Base-by-base conservation (phyloP, 2,888 invertebrate species). In the Agonopterix subpropinquella region DNA sequence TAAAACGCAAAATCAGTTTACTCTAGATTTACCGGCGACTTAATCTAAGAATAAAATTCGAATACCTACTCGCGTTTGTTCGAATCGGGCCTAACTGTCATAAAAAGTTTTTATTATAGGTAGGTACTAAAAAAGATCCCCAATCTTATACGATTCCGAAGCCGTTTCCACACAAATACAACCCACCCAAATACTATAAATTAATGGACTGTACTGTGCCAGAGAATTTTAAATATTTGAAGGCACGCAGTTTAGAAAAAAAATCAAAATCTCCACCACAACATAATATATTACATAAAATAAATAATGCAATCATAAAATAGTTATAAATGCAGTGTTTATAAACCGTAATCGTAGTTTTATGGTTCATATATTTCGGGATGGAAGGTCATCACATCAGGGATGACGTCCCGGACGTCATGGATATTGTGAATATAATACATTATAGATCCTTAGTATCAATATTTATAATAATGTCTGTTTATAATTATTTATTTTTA, bases 301-400 rank as follows among this genome's bases (percentile, higher is more conserved):
- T 88, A 85, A 87, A 88, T 87, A 86, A 85, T 81, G 77, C 81
- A 86, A 86, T 87, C 86, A 83, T 85, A 85, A 86, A 85, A 82
- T 83, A 81, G 83, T 86, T 82, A 84, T 84, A 82, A 83, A 84
- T 79, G 86, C 78, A 85, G 84, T 88, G 86, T 87, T 88, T 88
- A 85, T 86, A 86, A 84, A 85, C 84, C 71, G 77, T 84, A 81
- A 85, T 84, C 77, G 82, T 76, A 63, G 74, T 77, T 87, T 86
- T 85, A 85, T 84, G 84, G 84, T 64, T 70, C 78, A 80, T 84
- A 84, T 80, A 79, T 66, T 28, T 72, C 68, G 65, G 64, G 67
- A 71, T 66, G 72, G 77, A 74, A 67, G 67, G 60, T 58, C 64
- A 62, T 61, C 64, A 61, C 64, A 62, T 61, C 64, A 61, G 62